Evolutionary conservation across 2,113 vertebrate genomes (phyloP).

Genomic region (Tonatia bakeri): DNA sequence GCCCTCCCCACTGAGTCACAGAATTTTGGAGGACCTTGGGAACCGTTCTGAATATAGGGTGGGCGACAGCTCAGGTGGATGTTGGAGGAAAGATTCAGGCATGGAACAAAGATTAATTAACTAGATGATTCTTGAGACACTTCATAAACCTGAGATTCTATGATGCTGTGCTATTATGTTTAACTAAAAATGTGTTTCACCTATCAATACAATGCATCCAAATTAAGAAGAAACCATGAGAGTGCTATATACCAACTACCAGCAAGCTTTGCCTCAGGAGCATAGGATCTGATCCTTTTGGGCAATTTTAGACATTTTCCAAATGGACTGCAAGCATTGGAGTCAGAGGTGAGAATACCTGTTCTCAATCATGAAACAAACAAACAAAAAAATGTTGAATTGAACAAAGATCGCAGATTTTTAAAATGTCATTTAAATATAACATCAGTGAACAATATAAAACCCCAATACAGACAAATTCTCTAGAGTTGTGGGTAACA

Average conservation of each 20-base stretch:
- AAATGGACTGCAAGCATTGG: background rate
- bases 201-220: background rate
- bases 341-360: background rate
- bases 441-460: background rate
- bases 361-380: background rate
- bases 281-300: background rate
- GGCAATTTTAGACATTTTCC: background rate
- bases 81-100: background rate
- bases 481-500: background rate
- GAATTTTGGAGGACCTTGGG: background rate
- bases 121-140: background rate
- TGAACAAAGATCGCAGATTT: background rate
- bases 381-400: background rate
- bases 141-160: background rate
- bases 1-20: background rate
- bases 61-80: too few relatives aligned
- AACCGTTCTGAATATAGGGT: background rate
- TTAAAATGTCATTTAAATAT: background rate
- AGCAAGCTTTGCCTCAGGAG: background rate
- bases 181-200: background rate
- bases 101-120: background rate
- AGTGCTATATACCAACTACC: background rate
- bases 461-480: background rate
- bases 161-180: background rate
- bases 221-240: background rate